Conservation (phyloP, 2,113 vertebrate genomes). For the Grus americana region DNA sequence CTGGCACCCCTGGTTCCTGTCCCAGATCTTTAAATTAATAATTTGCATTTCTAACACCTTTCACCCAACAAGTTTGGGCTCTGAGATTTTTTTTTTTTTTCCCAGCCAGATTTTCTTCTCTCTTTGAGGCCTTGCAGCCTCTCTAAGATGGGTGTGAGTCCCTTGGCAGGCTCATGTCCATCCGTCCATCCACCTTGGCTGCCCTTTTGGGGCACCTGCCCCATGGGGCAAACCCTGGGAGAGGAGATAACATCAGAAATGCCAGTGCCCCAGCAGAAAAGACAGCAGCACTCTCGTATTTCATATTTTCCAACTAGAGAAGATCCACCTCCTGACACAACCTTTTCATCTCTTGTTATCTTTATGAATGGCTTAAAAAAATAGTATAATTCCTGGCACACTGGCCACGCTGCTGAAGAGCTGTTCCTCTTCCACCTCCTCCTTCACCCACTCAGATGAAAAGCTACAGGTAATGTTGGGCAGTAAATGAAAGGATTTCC, state of each 20-base stretch:
- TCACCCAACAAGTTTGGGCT: neutral
- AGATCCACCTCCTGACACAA: neutral
- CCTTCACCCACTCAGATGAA: neutral
- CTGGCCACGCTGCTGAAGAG: neutral
- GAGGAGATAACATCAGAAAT: neutral
- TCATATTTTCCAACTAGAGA: neutral
- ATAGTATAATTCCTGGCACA: neutral
- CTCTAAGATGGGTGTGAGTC: neutral
- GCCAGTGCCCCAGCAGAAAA: neutral
- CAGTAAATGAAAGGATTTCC: conserved; percentile 29
- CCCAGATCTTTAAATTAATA: neutral
- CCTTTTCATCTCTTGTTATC: conserved; percentile 14
- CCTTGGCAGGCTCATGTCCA: neutral
- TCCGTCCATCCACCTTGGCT: neutral
- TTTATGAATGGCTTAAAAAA: neutral
- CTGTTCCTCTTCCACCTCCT: neutral
- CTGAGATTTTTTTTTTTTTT: neutral
- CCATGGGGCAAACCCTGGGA: neutral
- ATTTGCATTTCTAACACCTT: conserved; percentile 35
- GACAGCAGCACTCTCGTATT: neutral
- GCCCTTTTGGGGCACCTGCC: neutral
- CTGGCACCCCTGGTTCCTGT: neutral
- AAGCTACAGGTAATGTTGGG: neutral
- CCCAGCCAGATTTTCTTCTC: neutral
- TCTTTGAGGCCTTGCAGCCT: neutral